Evolutionary conservation across 2,888 invertebrate genomes (phyloP), one percentile per base, ranked within the genome.

Genomic region (Branchellion lobata): DNA sequence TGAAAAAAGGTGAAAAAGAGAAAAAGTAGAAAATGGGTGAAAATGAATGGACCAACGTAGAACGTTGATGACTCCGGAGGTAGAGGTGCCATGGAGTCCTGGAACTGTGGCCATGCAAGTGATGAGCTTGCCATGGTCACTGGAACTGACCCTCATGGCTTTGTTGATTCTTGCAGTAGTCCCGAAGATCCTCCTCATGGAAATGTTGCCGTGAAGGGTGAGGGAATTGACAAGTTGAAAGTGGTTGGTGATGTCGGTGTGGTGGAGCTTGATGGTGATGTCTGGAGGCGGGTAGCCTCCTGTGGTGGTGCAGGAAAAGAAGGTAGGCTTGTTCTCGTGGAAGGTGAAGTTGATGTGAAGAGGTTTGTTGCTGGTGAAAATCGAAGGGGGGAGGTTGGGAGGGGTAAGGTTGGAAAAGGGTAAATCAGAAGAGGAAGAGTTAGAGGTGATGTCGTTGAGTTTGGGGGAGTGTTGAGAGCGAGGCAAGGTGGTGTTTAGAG

Each of bases 211-310:
- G 11, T 31, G 71, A 2, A 73, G 68, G n/a, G 53, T 27, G 33
- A 73, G 51, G 21, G 36, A 40, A 40, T 79, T 71, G 31, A 36
- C 34, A 34, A 80, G 76, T 14, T 36, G 24, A 34, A 80, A 75
- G 31, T 75, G 51, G 51, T 80, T 68, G 27, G 80, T 80, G 24
- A 75, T 36, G 61, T 80, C 80, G 24, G 34, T 27, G n/a, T 68
- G 27, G 47, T 31, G 68, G 31, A 80, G 51, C 14, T 75, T 40
- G 31, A 80, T 68, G 31, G 68, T 47, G 40, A 80, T 47, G 47
- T 80, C 80, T 47, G 80, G 80, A 11, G 76, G 75, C 2, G 80
- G 80, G 24, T 80, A 80, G 24, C 80, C 80, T 8, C 80, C 80
- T n/a, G 29, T 75, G 68, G 80, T 57, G 33, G 24, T 75, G 80